Evolutionary conservation across 1,140 invertebrate species (phyloP).

Genomic region (Listronotus bonariensis): DNA sequence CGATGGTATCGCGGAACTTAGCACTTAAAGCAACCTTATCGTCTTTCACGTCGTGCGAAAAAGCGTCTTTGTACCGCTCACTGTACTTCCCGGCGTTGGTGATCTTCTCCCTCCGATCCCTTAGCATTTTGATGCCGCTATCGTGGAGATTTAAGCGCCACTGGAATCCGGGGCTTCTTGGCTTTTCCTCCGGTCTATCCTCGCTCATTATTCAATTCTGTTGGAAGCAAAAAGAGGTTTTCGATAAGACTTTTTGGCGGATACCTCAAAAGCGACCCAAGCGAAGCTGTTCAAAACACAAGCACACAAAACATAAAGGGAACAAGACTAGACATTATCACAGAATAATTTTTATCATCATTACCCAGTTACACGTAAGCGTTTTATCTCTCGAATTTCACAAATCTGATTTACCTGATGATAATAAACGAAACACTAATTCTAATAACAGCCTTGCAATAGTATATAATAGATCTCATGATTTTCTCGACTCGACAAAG

Average conservation of each 20-base stretch:
- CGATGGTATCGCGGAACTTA: slow-evolving; percentile 37
- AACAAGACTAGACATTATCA: slow-evolving; percentile 21
- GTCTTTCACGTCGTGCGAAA: slow-evolving; percentile 41
- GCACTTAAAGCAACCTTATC: slow-evolving; percentile 40
- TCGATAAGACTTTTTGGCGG: background rate
- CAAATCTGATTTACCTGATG: slow-evolving; percentile 32
- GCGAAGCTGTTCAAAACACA: slow-evolving; percentile 18
- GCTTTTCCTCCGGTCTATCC: background rate
- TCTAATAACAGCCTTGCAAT: slow-evolving; percentile 18
- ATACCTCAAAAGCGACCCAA: background rate
- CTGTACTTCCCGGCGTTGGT: slow-evolving; percentile 51
- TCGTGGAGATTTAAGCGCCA: slow-evolving; percentile 29
- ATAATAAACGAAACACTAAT: slow-evolving; percentile 4
- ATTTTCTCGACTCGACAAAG: background rate
- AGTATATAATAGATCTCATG: background rate
- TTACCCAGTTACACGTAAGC: slow-evolving; percentile 21
- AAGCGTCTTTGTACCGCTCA: slow-evolving; percentile 50
- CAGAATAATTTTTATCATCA: slow-evolving; percentile 10
- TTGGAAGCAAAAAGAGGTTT: slow-evolving; percentile 36
- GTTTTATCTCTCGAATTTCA: slow-evolving; percentile 14
- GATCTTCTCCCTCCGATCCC: slow-evolving; percentile 46
- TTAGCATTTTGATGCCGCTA: slow-evolving; percentile 46
- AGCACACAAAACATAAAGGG: slow-evolving; percentile 16
- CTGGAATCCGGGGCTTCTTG: slow-evolving; percentile 5
- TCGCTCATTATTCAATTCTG: slow-evolving; percentile 44